Conservation (phyloP, 2,888 invertebrate genomes). For the Leucania comma region DNA sequence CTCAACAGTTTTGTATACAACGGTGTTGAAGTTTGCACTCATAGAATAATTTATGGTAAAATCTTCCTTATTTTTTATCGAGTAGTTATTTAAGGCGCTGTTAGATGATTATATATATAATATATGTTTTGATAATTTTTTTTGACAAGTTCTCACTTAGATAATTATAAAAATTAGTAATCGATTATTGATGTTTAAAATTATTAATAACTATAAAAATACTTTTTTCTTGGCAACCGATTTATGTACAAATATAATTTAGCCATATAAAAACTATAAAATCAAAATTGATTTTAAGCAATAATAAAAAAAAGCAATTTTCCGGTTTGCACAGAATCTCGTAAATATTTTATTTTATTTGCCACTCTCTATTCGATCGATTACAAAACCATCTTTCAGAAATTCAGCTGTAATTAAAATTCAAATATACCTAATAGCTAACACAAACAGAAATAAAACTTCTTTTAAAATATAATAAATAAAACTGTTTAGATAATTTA, state of each 20-base stretch:
- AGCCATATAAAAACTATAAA: constrained; percentile 5
- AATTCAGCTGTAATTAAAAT: not conserved
- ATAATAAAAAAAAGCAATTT: not conserved
- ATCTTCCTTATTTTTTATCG: constrained; percentile 8
- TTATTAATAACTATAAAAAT: no score
- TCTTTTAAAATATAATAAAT: not conserved
- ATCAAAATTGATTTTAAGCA: not conserved
- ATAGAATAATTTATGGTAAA: not conserved
- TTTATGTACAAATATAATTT: constrained; percentile 1
- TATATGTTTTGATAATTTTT: no score
- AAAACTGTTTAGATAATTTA: not conserved
- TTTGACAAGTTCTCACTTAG: no score
- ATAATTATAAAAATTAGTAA: no score
- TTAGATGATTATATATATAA: no score
- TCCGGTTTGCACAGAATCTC: not conserved
- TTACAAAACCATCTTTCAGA: not conserved
- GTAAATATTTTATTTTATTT: not conserved
- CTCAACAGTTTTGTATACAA: not conserved
- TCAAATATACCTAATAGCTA: not conserved
- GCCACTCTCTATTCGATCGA: not conserved
- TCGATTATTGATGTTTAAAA: no score
- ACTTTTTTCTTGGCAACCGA: no score
- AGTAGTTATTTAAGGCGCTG: not conserved
- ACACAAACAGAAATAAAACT: not conserved
- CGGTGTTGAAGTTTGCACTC: constrained; percentile 1